Conservation (phyloP, 2,113 vertebrate genomes). For the Grammomys dolichurus region DNA sequence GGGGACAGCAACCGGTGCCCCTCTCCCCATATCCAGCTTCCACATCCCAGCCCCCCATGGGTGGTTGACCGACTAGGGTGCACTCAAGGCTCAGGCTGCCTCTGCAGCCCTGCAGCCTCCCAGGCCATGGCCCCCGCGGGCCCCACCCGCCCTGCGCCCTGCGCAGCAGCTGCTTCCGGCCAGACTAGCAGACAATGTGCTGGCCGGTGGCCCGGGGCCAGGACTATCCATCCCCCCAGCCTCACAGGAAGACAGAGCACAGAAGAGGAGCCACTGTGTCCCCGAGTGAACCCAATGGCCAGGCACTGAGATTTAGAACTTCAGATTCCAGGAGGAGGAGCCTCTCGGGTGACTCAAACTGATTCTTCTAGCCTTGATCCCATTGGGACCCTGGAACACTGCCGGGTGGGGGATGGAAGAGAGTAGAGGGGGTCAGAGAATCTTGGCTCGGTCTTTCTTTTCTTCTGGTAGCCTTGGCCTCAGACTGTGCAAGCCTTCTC, state of each 20-base stretch:
- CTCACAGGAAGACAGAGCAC: slow-evolving; percentile 65
- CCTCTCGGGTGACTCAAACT: background rate
- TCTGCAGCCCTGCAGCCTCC: background rate
- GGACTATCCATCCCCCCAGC: slow-evolving; percentile 54
- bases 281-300: slow-evolving; percentile 66
- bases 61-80: background rate
- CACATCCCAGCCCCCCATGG: rapidly evolving
- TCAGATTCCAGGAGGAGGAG: background rate
- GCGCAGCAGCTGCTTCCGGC: slow-evolving; percentile 68
- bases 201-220: slow-evolving; percentile 68
- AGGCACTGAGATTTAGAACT: background rate
- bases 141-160: slow-evolving; percentile 29
- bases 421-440: background rate
- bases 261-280: slow-evolving; percentile 51
- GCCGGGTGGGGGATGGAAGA: background rate
- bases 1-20: rapidly evolving
- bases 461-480: too few species aligned
- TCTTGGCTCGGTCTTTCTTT: rapidly evolving
- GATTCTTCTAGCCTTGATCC: background rate
- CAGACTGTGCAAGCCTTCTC: background rate
- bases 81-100: background rate
- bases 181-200: slow-evolving; percentile 70
- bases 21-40: background rate
- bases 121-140: background rate
- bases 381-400: background rate